Evolutionary conservation across 2,113 vertebrate species (phyloP).

Genomic region (Dinomys branickii): DNA sequence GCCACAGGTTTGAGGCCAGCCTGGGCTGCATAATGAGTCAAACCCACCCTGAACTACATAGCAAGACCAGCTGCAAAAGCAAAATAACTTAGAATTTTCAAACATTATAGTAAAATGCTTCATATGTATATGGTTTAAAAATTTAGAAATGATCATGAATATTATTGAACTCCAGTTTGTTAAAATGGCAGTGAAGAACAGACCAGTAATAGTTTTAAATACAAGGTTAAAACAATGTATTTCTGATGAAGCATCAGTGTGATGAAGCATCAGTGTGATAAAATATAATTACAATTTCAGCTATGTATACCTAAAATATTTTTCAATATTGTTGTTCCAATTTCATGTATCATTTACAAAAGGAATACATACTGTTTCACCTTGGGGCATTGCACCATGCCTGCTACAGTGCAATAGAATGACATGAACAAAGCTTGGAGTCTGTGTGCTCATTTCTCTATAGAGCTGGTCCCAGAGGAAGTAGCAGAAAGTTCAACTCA

Average conservation of each 20-base stretch:
- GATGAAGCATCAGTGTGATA: background rate
- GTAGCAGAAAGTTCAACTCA: background rate
- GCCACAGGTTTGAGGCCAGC: too few relatives aligned
- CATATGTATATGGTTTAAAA: background rate
- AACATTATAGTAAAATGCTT: background rate
- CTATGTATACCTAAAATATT: background rate
- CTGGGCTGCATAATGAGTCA: too few relatives aligned
- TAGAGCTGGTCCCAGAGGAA: background rate
- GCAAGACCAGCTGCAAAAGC: too few relatives aligned
- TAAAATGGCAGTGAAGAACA: background rate
- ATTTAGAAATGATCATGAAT: background rate
- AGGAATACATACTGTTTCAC: background rate
- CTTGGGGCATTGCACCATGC: background rate
- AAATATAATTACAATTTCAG: background rate
- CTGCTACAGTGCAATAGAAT: too few relatives aligned
- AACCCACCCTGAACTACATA: too few relatives aligned
- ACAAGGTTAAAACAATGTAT: background rate
- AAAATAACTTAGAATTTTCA: too few relatives aligned
- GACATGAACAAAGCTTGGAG: background rate
- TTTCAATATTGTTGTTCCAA: background rate
- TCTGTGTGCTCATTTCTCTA: background rate
- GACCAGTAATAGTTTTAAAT: background rate
- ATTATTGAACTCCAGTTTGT: background rate
- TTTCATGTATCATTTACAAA: background rate
- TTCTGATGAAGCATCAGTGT: background rate